Percentiles rank a stretch among this genome's conserved stretches.
These are phyloP conservation scores for Sphaeridia pumilis DNA, from an alignment of 2,888 invertebrate species.

Conservation along the genomic window DNA sequence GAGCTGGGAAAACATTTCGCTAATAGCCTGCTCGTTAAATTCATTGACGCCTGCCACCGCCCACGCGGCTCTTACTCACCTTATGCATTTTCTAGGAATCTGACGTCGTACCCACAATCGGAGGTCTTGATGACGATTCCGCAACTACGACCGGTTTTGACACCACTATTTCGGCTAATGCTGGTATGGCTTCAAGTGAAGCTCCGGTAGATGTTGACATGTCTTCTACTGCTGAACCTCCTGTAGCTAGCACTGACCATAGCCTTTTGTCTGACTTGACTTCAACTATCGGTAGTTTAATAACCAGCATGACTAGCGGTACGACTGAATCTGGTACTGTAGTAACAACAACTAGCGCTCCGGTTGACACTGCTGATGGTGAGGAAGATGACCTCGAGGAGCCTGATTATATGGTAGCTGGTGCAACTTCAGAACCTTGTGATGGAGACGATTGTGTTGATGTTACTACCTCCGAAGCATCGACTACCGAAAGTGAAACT, in stretches of 20 bases:
- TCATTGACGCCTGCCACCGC: background rate
- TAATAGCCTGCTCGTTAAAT: no score
- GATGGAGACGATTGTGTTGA: background rate
- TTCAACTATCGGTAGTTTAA: background rate
- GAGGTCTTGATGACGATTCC: conserved; percentile 2
- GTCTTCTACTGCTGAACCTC: no score
- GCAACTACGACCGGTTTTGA: conserved; percentile 13
- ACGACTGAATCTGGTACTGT: background rate
- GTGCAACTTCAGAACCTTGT: no score
- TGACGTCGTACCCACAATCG: background rate
- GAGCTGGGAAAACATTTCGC: no score
- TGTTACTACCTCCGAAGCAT: conserved; percentile 1
- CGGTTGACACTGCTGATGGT: background rate
- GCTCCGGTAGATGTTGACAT: background rate
- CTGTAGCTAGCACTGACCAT: background rate
- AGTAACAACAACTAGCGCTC: background rate
- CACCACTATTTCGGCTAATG: conserved; percentile 26
- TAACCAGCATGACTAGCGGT: background rate
- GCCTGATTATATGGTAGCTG: no score
- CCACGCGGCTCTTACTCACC: background rate
- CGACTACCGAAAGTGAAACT: conserved; percentile 17
- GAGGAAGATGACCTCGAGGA: no score
- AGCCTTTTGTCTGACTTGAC: background rate
- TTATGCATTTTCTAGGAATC: no score
- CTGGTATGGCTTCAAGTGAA: conserved; percentile 27